Evolutionary conservation across 1,140 invertebrate genomes (phyloP).

Genomic region (Acyrthosiphon pisum): DNA sequence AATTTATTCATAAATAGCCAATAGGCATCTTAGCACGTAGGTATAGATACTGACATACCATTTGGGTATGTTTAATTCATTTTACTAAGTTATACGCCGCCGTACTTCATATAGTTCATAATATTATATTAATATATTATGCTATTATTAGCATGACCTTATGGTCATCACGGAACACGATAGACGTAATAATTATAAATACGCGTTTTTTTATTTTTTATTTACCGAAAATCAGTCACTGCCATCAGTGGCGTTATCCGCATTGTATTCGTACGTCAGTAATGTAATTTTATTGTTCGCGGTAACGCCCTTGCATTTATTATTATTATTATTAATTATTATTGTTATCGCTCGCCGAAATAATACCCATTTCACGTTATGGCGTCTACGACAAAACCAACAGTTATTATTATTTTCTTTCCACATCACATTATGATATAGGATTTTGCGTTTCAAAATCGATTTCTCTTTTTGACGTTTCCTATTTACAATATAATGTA

Average conservation of each 20-base stretch:
- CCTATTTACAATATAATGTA: background rate
- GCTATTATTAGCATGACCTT: too few relatives aligned
- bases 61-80: too few relatives aligned
- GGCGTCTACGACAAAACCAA: background rate
- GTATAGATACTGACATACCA: too few relatives aligned
- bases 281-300: background rate
- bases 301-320: background rate
- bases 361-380: background rate
- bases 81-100: too few relatives aligned
- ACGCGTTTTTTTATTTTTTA: background rate
- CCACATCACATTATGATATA: background rate
- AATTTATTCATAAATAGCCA: too few relatives aligned
- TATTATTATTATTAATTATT: background rate
- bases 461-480: background rate
- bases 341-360: background rate
- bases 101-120: background rate
- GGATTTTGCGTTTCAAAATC: background rate
- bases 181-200: background rate
- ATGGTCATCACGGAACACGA: background rate
- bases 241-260: background rate
- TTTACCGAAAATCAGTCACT: background rate
- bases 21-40: too few relatives aligned
- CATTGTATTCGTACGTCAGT: background rate
- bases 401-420: background rate
- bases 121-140: background rate